A percentile compares a stretch with the other conserved stretches of the same genome.
These are phyloP conservation scores for Epizoanthus rinbou DNA, from an alignment of 92 coral and sea anemone species.

Conservation along the genomic window DNA sequence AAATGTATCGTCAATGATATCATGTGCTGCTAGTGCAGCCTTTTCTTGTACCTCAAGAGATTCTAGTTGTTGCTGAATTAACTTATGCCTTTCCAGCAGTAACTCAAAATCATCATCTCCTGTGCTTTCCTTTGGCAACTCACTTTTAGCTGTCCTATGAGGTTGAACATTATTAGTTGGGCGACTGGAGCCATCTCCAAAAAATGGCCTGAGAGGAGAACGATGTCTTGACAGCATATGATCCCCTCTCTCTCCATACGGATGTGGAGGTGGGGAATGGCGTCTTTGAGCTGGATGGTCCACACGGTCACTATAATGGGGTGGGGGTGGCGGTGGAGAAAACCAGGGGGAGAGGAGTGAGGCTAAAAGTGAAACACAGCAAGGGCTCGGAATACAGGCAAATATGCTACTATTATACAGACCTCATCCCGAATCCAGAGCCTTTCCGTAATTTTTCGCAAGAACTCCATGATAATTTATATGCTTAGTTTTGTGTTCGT, in stretches of 20 bases:
- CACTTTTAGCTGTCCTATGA: background rate
- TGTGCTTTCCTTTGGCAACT: conserved; percentile 50
- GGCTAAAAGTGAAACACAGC: background rate
- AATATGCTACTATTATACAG: no score
- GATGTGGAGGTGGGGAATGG: background rate
- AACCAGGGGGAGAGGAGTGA: no score
- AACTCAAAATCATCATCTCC: conserved; percentile 77
- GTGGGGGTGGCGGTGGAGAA: conserved; percentile 26
- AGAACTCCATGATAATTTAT: no score
- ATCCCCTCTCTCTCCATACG: conserved; percentile 11
- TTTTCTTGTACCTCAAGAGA: conserved; percentile 73
- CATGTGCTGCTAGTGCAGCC: conserved; percentile 61
- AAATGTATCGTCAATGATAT: conserved; percentile 87
- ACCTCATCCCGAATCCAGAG: no score
- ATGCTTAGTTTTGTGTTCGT: no score
- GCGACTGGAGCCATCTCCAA: conserved; percentile 13
- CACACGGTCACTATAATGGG: background rate
- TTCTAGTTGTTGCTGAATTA: conserved; percentile 88
- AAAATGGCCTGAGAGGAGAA: conserved; percentile 24
- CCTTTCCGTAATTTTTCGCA: no score
- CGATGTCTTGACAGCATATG: background rate
- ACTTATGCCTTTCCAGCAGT: conserved; percentile 83
- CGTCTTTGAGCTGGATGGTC: conserved; percentile 5
- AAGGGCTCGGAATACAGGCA: no score
- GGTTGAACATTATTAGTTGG: background rate